Percentiles rank a stretch among this genome's conserved stretches.
phyloP scores from a whole-genome alignment of 2,888 invertebrate genomes.

The Pachydiplax longipennis region DNA sequence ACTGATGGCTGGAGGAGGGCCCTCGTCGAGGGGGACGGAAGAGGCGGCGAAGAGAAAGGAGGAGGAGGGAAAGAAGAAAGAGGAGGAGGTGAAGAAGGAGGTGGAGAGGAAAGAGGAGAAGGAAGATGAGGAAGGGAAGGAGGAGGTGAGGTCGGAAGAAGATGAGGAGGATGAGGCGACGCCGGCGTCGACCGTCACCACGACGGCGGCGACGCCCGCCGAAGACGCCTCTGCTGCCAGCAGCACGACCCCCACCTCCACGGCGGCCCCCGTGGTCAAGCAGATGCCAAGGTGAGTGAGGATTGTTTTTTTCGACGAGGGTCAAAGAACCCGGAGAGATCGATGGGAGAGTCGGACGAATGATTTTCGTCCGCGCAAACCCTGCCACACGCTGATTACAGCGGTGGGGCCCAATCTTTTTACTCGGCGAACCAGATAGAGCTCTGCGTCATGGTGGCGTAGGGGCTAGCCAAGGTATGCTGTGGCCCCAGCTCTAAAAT shows the following conservation, averaged over 20 bases:
- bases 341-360: no score
- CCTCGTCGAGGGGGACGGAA: not conserved
- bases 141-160: not conserved
- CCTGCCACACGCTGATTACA: no score
- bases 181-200: not conserved
- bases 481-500: no score
- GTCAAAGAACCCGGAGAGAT: no score
- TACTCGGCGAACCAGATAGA: no score
- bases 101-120: not conserved
- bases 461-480: no score
- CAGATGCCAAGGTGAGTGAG: constrained; percentile 23
- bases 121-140: not conserved
- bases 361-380: no score
- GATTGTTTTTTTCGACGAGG: no score
- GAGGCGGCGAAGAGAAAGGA: not conserved
- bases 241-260: not conserved
- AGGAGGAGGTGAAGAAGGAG: not conserved
- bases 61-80: not conserved
- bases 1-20: constrained; percentile 20
- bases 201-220: not conserved
- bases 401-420: no score
- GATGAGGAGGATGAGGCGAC: not conserved
- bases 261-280: constrained; percentile 4
- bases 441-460: no score
- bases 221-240: not conserved